Base-by-base conservation (phyloP, 2,797 vertebrate genomes). In the Clarias platycephalus region DNA sequence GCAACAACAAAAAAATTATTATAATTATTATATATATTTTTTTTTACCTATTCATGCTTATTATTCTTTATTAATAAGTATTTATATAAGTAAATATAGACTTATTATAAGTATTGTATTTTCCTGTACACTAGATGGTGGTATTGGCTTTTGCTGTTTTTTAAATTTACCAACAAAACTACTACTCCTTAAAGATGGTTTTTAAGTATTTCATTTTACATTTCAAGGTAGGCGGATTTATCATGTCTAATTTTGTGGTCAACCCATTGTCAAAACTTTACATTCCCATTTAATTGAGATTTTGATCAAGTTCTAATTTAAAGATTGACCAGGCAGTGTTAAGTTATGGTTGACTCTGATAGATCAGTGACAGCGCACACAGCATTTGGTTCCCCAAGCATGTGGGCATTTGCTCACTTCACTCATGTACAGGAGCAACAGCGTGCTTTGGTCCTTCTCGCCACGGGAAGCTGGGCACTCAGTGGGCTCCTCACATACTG, bases 121-220 rank as follows among this genome's bases (percentile, higher is more conserved):
- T 68, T 66, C 20, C 3, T 77, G 13, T 64, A 70, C 90, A 89
- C 85, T 85, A 89, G 90, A 66, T 88, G 89, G 87, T 75, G 85
- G 64, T 81, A 77, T 58, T 81, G 63, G 58, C 37, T 74, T 58
- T 85, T 15, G 2, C 26, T 84, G 72, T 57, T 7, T 81, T 7
- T 22, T 40, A 24, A 34, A 58, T 70, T 7, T 24, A 24, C 4
- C 49, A 6, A 37, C 60, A 58, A 64, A 66, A 53, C 40, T 28
- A 49, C 8, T 20, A 15, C 5, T 66, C 0, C 18, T 31, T 34
- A 81, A 68, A 34, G 28, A 8, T 13, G 31, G 18, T 34, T 68
- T 67, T 53, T 10, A 81, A 34, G 10, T 80, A 75, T 76, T 34
- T 37, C 40, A 66, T 22, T 49, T 64, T 34, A 58, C 18, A 53